Evolutionary conservation across 2,888 invertebrate genomes (phyloP).

Genomic region (Leptinotarsa haldemani): DNA sequence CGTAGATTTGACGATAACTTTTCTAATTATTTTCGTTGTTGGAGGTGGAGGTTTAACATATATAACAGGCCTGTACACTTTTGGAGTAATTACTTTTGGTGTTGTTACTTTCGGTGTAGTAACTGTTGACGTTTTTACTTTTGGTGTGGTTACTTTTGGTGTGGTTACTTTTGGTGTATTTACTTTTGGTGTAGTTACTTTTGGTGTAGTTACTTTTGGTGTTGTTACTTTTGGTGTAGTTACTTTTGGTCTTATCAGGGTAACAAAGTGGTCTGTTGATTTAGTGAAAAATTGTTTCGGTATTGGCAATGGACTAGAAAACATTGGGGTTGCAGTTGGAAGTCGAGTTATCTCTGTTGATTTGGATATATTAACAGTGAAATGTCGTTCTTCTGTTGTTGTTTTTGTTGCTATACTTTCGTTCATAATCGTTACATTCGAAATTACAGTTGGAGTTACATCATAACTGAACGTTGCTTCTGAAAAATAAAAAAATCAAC

Average conservation of each 20-base stretch:
- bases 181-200: no score
- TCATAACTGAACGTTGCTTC: not conserved
- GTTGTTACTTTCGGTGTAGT: not conserved
- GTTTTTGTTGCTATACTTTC: not conserved
- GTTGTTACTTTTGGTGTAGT: no score
- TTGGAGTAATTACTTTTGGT: not conserved
- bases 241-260: not conserved
- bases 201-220: no score
- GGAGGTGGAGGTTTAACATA: slow-evolving; percentile 37
- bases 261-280: not conserved
- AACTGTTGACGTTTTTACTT: slow-evolving; percentile 4
- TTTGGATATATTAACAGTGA: not conserved
- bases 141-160: not conserved
- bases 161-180: not conserved
- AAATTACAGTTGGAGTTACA: not conserved
- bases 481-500: not conserved
- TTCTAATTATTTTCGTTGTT: slow-evolving; percentile 35
- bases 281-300: not conserved
- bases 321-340: not conserved
- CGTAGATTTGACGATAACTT: slow-evolving; percentile 23
- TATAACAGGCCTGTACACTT: slow-evolving; percentile 29
- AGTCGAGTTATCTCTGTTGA: not conserved
- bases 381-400: not conserved
- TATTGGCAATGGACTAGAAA: not conserved
- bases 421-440: not conserved